A percentile compares a stretch with the other conserved stretches of the same genome.
These are phyloP conservation scores for Lasioglossum vierecki DNA, from an alignment of 2,888 invertebrate species.

Conservation along the genomic window DNA sequence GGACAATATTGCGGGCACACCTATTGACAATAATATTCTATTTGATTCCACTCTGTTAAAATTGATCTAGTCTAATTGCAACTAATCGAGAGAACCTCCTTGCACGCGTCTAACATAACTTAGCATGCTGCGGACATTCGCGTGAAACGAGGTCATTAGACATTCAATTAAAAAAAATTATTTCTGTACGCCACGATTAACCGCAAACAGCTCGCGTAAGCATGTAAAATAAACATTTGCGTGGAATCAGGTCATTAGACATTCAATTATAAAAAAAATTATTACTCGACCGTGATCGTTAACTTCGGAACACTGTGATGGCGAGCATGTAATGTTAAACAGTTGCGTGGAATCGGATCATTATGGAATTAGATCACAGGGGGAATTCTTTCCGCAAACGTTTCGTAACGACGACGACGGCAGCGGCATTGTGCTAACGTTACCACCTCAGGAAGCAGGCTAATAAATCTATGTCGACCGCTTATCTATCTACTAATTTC, in stretches of 20 bases:
- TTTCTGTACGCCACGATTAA: background rate
- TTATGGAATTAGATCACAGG: slow-evolving; percentile 1
- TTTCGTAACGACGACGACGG: background rate
- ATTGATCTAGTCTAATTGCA: too few relatives aligned
- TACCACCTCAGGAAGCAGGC: background rate
- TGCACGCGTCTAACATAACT: too few relatives aligned
- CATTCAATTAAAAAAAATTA: background rate
- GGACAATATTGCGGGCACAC: too few relatives aligned
- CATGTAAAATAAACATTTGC: background rate
- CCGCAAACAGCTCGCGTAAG: background rate
- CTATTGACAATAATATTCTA: too few relatives aligned
- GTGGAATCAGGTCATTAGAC: background rate
- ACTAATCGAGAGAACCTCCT: too few relatives aligned
- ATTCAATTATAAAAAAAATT: background rate
- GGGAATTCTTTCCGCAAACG: background rate
- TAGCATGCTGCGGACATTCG: background rate
- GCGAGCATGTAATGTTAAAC: background rate
- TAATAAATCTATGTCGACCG: slow-evolving; percentile 2
- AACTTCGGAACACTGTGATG: background rate
- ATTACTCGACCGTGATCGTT: background rate
- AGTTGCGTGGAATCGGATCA: background rate
- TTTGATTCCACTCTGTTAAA: too few relatives aligned
- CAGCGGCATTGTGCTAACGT: background rate
- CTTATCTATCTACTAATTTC: slow-evolving; percentile 3
- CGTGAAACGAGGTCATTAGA: background rate